phyloP scores from a whole-genome alignment of 1,140 invertebrate genomes.

The Drosophila chauvacae region DNA sequence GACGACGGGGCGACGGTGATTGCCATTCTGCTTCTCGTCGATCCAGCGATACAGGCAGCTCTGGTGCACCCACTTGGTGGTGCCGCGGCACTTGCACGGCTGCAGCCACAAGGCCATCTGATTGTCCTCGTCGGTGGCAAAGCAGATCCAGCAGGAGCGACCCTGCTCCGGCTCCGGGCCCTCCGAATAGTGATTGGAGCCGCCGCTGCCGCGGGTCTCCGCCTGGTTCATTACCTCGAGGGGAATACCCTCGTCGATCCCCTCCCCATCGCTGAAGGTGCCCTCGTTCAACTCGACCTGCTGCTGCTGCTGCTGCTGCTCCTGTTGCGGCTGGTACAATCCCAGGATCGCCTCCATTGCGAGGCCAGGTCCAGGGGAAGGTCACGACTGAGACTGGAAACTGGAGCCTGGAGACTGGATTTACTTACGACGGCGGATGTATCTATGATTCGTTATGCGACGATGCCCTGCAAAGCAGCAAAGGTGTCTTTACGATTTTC shows the following conservation, averaged over 20 bases:
- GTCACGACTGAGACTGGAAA: too few relatives aligned
- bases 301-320: neutral
- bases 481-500: neutral
- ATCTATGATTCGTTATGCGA: neutral
- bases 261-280: too few relatives aligned
- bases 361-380: neutral
- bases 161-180: neutral
- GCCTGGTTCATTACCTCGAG: neutral
- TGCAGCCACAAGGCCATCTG: constrained; percentile 95
- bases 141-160: constrained; percentile 96
- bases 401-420: neutral
- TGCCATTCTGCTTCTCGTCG: constrained; percentile 98
- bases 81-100: constrained; percentile 97
- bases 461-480: neutral
- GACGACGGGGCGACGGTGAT: constrained; percentile 91
- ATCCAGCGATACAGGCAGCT: constrained; percentile 97
- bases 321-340: neutral
- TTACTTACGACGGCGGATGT: neutral
- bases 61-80: constrained; percentile 98
- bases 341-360: neutral
- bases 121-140: constrained; percentile 97
- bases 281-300: neutral
- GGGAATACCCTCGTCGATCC: neutral
- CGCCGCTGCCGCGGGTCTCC: neutral
- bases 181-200: neutral